Percentiles rank a stretch among this genome's conserved stretches.
Conservation (phyloP, 2,113 vertebrate genomes). For the Indicator indicator region DNA sequence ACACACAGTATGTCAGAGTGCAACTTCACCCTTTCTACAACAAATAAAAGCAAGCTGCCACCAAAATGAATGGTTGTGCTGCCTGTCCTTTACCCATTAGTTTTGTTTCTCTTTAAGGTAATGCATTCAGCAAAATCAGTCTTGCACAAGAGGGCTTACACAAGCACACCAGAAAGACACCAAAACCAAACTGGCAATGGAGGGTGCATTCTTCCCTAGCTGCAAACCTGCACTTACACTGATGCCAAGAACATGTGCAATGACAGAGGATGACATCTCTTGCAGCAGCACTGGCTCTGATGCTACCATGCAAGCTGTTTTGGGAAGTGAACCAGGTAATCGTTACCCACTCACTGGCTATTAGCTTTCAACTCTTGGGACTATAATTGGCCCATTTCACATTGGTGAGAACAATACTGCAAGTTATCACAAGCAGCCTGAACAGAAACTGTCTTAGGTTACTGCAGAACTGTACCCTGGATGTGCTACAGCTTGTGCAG, state of each 20-base stretch:
- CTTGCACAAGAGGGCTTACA: neutral
- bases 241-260: accelerated
- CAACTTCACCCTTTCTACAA: neutral
- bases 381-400: neutral
- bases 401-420: neutral
- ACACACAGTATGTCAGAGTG: too few relatives aligned
- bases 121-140: neutral
- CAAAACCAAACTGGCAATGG: neutral
- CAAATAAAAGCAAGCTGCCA: neutral
- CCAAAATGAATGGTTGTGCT: neutral
- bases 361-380: neutral
- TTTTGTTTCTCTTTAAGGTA: neutral
- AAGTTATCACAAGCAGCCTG: neutral
- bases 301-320: accelerated
- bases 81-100: neutral
- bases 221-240: neutral
- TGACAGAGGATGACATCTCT: neutral
- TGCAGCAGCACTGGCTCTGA: neutral
- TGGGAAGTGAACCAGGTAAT: neutral
- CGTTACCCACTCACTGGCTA: neutral
- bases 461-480: neutral
- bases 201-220: neutral
- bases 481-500: neutral
- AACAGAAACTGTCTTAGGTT: neutral
- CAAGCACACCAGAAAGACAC: neutral